Evolutionary conservation across 2,113 vertebrate genomes (phyloP), one percentile per base, ranked within the genome.

Genomic region (Rhinopomastus cyanomelas): DNA sequence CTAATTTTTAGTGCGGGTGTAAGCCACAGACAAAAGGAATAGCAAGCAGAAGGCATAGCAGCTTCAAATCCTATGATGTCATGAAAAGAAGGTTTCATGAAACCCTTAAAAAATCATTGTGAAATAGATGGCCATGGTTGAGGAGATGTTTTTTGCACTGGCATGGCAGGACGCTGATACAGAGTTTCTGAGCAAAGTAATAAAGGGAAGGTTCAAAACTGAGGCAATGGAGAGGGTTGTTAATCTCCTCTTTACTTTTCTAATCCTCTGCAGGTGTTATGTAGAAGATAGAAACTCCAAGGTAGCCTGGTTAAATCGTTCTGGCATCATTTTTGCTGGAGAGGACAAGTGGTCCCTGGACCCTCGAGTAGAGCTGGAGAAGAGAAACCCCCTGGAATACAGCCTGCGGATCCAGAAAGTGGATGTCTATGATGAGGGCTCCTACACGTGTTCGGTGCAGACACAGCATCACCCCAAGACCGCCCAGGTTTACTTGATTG

Each of bases 231-330:
- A 83, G 51, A 64, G 19, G 11, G 42, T 81, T 85, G 7, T 48
- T 90, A 42, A 96, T 29, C 36, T 46, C 29, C 37, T 36, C 17
- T 79, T 74, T 16, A 37, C n/a, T 36, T 84, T 52, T 87, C 82
- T 96, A 71, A 67, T 62, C 46, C 59, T 87, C 80, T 76, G 11
- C 96, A 99, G 99, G 98, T 99, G 99, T 94, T 98, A 99, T 67
- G 98, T 99, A 97, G 99, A 99, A 97, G 99, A 99, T 96, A 99
- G 98, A 97, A 98, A 98, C 95, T 99, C 99, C 21, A 99, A 98
- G 95, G 99, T 99, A 96, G 99, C 99, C 87, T 99, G 99, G 99
- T 98, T 99, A 97, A 99, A 99, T 97, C 99, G 99, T 96, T 99
- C 99, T 4, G 99, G 99, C 95, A 99, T 99, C 97, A 99, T 99